Base-by-base conservation (phyloP, 2,797 vertebrate species). In the Odontamblyopus lacepedii region DNA sequence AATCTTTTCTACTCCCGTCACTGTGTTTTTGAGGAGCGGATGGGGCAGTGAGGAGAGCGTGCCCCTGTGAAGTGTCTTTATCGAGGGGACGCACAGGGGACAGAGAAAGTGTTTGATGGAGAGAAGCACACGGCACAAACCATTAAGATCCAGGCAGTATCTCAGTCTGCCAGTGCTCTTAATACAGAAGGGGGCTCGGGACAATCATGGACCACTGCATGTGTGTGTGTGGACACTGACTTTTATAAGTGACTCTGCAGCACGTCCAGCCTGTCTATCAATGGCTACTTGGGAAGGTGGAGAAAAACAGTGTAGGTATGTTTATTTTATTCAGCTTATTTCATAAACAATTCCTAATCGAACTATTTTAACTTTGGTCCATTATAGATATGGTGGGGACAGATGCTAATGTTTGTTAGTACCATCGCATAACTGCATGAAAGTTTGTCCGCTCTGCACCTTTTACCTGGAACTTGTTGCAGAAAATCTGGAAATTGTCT, bases 61-160 rank as follows among this genome's bases (percentile, higher is more conserved):
- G 87, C 77, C 84, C 83, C 87, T 93, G 86, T 92, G 92, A 94
- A 92, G 92, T 93, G 88, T 80, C 76, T 94, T 94, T 93, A 93
- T 95, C 91, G 74, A 87, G 63, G 78, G 80, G 71, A 74, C 86
- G 86, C 86, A 89, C 79, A 70, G 85, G 89, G 84, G 73, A 78
- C 85, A 72, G 83, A 87, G 85, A 84, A 82, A 80, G 79, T 59
- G 77, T 93, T 88, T 92, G 91, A 92, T 92, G 92, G 81, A 88
- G 92, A 94, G 90, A 93, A 92, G 90, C 87, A 89, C 90, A 89
- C 83, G 64, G 85, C 87, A 86, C 87, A 91, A 92, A 82, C 88
- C 88, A 92, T 93, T 93, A 94, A 93, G 93, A 93, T 93, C 90
- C 87, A 91, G 83, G 70, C 35, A 62, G 91, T 94, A 94, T 94